A percentile compares a stretch with the other conserved stretches of the same genome.
These are phyloP conservation scores for Aurelia aurita complex sp. Pacific DNA, from an alignment of 30 jellyfish, hydroid and myxozoan species.

Conservation along the genomic window DNA sequence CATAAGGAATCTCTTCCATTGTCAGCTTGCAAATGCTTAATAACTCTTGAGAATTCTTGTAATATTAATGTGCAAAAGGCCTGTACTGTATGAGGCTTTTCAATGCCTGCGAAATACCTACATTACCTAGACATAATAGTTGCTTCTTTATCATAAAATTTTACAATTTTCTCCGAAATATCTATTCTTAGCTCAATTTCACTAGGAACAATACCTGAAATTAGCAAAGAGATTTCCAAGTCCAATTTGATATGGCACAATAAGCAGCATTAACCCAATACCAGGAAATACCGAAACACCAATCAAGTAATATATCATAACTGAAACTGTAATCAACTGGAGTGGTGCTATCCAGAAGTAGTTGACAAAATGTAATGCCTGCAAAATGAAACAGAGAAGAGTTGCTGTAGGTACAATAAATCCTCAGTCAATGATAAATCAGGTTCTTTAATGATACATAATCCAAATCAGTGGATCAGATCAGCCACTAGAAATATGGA, in stretches of 20 bases:
- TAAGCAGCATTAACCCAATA: slow-evolving; percentile 43
- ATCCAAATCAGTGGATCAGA: neutral
- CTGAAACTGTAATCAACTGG: slow-evolving; percentile 31
- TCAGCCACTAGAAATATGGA: too few relatives aligned
- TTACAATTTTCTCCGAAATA: neutral
- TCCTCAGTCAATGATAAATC: neutral
- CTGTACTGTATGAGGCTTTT: too few relatives aligned
- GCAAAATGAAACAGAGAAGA: neutral
- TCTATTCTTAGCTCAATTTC: too few relatives aligned
- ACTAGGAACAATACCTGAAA: slow-evolving; percentile 30
- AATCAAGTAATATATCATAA: slow-evolving; percentile 21
- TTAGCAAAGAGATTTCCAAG: slow-evolving; percentile 53
- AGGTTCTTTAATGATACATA: too few relatives aligned
- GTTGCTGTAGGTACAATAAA: neutral
- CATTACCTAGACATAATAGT: neutral
- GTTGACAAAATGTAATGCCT: slow-evolving; percentile 58
- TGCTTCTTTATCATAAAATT: neutral
- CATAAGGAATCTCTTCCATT: too few relatives aligned
- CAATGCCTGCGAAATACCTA: too few relatives aligned
- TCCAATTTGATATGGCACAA: slow-evolving; percentile 52
- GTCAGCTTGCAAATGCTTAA: too few relatives aligned
- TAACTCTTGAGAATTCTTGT: too few relatives aligned
- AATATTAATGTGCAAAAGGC: too few relatives aligned
- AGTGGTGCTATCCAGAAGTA: slow-evolving; percentile 77
- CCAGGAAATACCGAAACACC: slow-evolving; percentile 82